Percentiles rank a stretch among this genome's conserved stretches.
Evolutionary conservation across 2,888 invertebrate species (phyloP).

Genomic region (Apamea monoglypha): DNA sequence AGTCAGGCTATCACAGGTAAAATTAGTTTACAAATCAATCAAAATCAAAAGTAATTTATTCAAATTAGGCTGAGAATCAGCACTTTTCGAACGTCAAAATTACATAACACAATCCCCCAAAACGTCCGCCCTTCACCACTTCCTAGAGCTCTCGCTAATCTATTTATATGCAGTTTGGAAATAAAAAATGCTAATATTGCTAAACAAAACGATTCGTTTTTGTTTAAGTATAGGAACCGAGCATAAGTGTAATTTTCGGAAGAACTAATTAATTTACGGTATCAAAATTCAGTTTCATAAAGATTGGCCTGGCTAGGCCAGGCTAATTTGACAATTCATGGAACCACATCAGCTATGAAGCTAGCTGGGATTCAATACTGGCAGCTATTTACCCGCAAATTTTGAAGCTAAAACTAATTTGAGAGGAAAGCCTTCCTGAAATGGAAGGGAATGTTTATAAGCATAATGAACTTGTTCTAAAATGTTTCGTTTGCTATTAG

Average conservation of each 20-base stretch:
- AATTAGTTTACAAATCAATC: too few relatives aligned
- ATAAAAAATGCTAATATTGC: background rate
- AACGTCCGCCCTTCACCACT: too few relatives aligned
- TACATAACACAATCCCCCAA: too few relatives aligned
- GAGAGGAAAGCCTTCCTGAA: slow-evolving; percentile 57
- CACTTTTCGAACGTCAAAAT: too few relatives aligned
- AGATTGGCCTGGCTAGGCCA: slow-evolving; percentile 34
- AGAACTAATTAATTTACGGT: background rate
- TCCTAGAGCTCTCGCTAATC: too few relatives aligned
- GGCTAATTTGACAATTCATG: slow-evolving; percentile 48
- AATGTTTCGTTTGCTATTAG: background rate
- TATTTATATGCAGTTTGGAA: background rate
- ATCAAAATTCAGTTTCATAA: slow-evolving; percentile 18
- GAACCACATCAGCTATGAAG: slow-evolving; percentile 32
- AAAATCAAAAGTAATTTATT: too few relatives aligned
- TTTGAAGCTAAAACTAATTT: slow-evolving; percentile 66
- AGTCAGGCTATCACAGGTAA: too few relatives aligned
- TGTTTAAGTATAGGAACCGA: background rate
- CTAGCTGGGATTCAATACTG: slow-evolving; percentile 20
- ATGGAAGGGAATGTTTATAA: slow-evolving; percentile 2
- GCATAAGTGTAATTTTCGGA: background rate
- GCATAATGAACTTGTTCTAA: slow-evolving; percentile 11
- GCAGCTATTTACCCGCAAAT: slow-evolving; percentile 17
- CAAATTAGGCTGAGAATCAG: too few relatives aligned
- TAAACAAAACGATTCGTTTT: background rate